Evolutionary conservation across 2,113 vertebrate species (phyloP), one percentile per base, ranked within the genome.

Genomic region (Narcine bancroftii): DNA sequence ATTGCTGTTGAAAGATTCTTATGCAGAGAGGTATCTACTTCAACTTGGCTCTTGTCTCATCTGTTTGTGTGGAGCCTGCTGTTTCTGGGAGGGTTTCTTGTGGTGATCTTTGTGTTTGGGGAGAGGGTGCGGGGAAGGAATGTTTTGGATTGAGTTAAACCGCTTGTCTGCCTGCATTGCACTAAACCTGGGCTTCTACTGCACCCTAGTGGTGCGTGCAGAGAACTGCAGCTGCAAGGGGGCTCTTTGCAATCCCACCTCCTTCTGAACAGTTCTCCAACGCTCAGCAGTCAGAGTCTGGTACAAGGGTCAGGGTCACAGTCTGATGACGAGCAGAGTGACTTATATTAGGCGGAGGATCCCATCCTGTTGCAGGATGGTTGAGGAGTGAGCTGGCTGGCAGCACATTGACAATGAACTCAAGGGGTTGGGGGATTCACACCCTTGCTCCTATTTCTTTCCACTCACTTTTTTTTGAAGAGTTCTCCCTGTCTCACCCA

Each of bases 151-250:
- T 69, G 5, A 29, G 66, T 45, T 2, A 87, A 66, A 69, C 13
- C 26, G 47, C 83, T 29, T 79, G 83, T 75, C 2, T 13, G 0
- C 87, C 92, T 33, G 69, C 11, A 0, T 83, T 93, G 50, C 63
- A 93, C 63, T 47, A 96, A 96, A 94, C 93, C 95, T 96, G 95
- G 95, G 95, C 96, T 96, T 95, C 94, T 94, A 95, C 96, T 97
- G 96, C 96, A 94, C 94, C 96, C 96, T 95, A 96, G 96, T 97
- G 96, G 96, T 95, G 79, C 93, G 93, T 42, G 6, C 92, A 50
- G 87, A 93, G 93, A 95, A 96, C 93, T 95, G 93, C 96, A 96
- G n/a, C 63, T 63, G 69, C 71, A 81, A 92, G 9, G 47, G 21
- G 0, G 7, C 42, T 63, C 17, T 13, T 92, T 24, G 60, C 63